Conservation (phyloP, 2,797 vertebrate genomes). For the Brachyalestes nurse region DNA sequence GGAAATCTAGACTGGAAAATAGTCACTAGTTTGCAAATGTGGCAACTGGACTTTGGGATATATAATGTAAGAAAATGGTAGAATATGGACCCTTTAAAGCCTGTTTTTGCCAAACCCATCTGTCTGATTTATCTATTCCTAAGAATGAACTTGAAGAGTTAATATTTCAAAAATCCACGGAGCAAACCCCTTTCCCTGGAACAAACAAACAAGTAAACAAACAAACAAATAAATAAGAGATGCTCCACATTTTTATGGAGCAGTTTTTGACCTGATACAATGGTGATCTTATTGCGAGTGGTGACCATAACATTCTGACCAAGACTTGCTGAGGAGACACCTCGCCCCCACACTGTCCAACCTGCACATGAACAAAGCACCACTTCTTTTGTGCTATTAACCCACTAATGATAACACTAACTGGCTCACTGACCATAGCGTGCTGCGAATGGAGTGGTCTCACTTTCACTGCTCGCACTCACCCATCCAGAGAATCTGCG, state of each 20-base stretch:
- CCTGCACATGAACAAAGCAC: slow-evolving; percentile 67
- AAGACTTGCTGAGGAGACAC: slow-evolving; percentile 58
- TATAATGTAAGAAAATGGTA: background rate
- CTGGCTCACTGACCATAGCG: slow-evolving; percentile 75
- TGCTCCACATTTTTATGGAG: background rate
- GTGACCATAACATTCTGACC: slow-evolving; percentile 64
- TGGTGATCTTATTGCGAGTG: slow-evolving; percentile 81
- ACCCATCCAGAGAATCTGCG: slow-evolving; percentile 66
- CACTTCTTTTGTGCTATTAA: slow-evolving; percentile 77
- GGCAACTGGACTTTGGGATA: background rate
- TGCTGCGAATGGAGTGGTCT: slow-evolving; percentile 75
- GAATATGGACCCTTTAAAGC: slow-evolving; percentile 8
- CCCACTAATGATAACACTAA: slow-evolving; percentile 80
- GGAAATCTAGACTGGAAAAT: too few species aligned
- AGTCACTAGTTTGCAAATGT: background rate
- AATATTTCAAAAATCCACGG: background rate
- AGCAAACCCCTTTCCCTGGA: background rate
- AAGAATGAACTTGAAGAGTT: background rate
- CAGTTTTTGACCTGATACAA: slow-evolving; percentile 54
- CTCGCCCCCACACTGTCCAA: slow-evolving; percentile 39
- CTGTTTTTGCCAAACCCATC: slow-evolving; percentile 12
- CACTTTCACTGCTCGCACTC: slow-evolving; percentile 74
- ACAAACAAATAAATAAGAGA: background rate
- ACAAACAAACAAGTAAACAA: background rate
- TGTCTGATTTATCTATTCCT: background rate